Evolutionary conservation across 1,140 invertebrate genomes (phyloP).

Genomic region (Aethina tumida): DNA sequence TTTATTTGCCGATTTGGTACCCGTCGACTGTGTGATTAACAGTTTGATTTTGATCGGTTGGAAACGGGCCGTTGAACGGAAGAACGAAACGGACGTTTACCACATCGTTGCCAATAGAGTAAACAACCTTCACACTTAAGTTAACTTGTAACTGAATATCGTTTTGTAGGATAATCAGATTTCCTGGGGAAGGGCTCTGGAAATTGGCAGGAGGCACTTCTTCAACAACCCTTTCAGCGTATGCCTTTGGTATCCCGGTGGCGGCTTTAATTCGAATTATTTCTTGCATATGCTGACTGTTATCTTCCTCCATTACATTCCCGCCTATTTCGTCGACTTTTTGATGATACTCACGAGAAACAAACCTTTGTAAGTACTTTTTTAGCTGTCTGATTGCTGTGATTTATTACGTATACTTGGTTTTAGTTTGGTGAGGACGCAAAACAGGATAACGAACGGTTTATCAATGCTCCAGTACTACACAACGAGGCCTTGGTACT

Average conservation of each 20-base stretch:
- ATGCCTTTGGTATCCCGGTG: slow-evolving; percentile 71
- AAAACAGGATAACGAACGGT: slow-evolving; percentile 52
- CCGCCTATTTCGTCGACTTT: slow-evolving; percentile 70
- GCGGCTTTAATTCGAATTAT: slow-evolving; percentile 58
- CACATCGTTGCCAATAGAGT: slow-evolving; percentile 23
- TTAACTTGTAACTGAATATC: not conserved
- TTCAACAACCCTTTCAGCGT: slow-evolving; percentile 53
- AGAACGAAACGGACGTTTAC: slow-evolving; percentile 30
- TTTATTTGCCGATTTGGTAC: slow-evolving; percentile 60
- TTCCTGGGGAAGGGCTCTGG: slow-evolving; percentile 70
- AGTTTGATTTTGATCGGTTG: slow-evolving; percentile 67
- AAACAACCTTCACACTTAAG: not conserved
- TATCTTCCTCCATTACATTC: slow-evolving; percentile 68
- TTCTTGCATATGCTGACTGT: slow-evolving; percentile 55
- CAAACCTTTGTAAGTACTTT: slow-evolving; percentile 62
- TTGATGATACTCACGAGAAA: slow-evolving; percentile 55
- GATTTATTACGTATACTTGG: too few species aligned
- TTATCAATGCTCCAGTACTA: slow-evolving; percentile 71
- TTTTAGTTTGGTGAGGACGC: slow-evolving; percentile 53
- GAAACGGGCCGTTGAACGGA: slow-evolving; percentile 39
- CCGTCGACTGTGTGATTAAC: slow-evolving; percentile 74
- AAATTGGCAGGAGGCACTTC: slow-evolving; percentile 49
- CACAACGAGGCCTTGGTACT: slow-evolving; percentile 75
- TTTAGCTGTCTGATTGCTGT: not conserved
- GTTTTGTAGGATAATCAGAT: slow-evolving; percentile 43